Conservation (phyloP, 2,797 vertebrate species). For the Cheirogaleus major region DNA sequence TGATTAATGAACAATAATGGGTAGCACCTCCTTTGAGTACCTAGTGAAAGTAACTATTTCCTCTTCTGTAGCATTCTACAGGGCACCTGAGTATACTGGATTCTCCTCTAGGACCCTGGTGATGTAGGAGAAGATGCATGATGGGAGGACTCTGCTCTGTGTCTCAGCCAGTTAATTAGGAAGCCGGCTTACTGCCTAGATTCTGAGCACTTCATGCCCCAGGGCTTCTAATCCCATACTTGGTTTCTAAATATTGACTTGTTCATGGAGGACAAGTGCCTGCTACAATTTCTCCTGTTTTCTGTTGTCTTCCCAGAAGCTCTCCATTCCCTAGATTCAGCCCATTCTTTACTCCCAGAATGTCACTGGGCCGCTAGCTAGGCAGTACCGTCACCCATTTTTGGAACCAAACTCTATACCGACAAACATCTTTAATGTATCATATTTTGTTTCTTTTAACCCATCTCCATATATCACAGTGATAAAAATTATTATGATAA, state of each 20-base stretch:
- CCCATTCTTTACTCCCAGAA: not conserved
- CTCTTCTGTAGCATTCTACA: not conserved
- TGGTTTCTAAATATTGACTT: constrained; percentile 6
- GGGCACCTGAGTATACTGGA: not conserved
- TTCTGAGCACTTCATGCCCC: not conserved
- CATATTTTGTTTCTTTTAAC: not conserved
- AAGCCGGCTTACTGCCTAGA: not conserved
- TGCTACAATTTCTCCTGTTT: not conserved
- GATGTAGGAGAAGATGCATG: not conserved
- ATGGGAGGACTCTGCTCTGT: not conserved
- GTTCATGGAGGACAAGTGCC: not conserved
- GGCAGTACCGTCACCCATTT: not conserved
- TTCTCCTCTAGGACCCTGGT: not conserved
- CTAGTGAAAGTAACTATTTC: not conserved
- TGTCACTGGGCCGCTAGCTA: not conserved
- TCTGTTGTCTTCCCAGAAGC: not conserved
- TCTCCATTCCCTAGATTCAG: not conserved
- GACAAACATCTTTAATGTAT: not conserved
- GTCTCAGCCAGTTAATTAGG: not conserved
- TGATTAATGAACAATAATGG: not conserved
- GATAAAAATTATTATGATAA: constrained; percentile 15
- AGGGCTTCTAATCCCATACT: not conserved
- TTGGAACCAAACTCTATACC: not conserved
- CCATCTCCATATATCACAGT: not conserved
- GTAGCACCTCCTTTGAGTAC: not conserved